Base-by-base conservation (phyloP, 2,797 vertebrate genomes). In the Neomorphus geoffroyi region DNA sequence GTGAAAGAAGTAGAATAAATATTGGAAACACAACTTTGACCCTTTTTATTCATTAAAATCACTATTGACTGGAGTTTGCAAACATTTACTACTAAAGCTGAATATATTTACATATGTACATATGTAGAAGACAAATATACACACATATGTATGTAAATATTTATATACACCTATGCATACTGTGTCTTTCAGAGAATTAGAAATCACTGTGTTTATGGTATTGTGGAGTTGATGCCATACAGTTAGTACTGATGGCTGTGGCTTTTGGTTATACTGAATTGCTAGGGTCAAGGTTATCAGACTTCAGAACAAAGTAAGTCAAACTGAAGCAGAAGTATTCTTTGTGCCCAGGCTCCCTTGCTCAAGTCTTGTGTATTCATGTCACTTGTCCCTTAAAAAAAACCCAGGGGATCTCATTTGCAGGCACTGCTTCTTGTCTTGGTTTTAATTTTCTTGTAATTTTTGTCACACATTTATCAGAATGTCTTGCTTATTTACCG, bases 121-220 rank as follows among this genome's bases (percentile, higher is more conserved):
- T 43, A 48, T 18, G 45, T 5, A 86, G 17, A 77, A 69, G 10
- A 39, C 7, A 93, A 60, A 56, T n/a, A 54, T 10, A 28, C 13
- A 33, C 18, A 16, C 4, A 14, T 1, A 81, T 21, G 3, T 17
- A 6, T 33, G 41, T 32, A 79, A 67, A 64, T 57, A 45, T 57
- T 61, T 61, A 30, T 66, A 53, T 14, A 37, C 2, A 33, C 3
- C 10, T 33, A n/a, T 2, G 0, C 13, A 8, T 53, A 28, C 56
- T 35, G 10, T 54, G 14, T 39, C 3, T 50, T 14, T 60, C 45
- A 12, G n/a, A 90, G 33, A 66, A 62, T 56, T 64, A 64, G 19
- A 70, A 80, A 51, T 43, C n/a, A 48, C 19, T 51, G 7, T 4
- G 3, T 28, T 11, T 27, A 65, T 9, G 74, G 15, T 28, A 62